A percentile compares a stretch with the other conserved stretches of the same genome.
These are phyloP conservation scores for Ectropis grisescens DNA, from an alignment of 1,140 invertebrate species.

Conservation along the genomic window DNA sequence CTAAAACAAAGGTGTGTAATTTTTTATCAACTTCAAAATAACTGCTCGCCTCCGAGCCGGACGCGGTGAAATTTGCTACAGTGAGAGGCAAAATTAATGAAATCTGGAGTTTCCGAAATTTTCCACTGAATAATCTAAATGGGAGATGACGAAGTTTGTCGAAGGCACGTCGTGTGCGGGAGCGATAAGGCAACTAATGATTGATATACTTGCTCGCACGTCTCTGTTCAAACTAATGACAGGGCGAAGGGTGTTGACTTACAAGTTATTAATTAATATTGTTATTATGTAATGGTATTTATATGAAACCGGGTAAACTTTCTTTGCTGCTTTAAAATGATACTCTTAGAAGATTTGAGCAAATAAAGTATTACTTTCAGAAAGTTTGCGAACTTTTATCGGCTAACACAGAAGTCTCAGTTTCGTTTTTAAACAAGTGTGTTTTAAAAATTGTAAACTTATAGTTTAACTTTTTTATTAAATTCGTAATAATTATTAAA, in stretches of 20 bases:
- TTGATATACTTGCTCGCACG: conserved; percentile 56
- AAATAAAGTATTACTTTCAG: no score
- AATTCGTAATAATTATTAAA: no score
- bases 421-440: no score
- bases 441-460: no score
- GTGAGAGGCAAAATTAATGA: conserved; percentile 7
- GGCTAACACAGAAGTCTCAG: no score
- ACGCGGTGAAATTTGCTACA: background rate
- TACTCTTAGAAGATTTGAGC: no score
- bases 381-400: no score
- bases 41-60: conserved; percentile 4
- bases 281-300: conserved; percentile 40
- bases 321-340: no score
- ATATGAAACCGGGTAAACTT: no score
- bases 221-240: conserved; percentile 61
- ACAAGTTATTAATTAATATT: conserved; percentile 66
- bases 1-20: conserved; percentile 24
- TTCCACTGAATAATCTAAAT: no score
- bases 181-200: conserved; percentile 58
- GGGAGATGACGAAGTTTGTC: conserved; percentile 24
- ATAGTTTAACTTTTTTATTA: no score
- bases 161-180: conserved; percentile 40
- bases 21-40: conserved; percentile 21
- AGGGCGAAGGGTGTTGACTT: conserved; percentile 61
- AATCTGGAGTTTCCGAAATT: conserved; percentile 1